Evolutionary conservation across 2,888 invertebrate species (phyloP).

Genomic region (Eledona agricola): DNA sequence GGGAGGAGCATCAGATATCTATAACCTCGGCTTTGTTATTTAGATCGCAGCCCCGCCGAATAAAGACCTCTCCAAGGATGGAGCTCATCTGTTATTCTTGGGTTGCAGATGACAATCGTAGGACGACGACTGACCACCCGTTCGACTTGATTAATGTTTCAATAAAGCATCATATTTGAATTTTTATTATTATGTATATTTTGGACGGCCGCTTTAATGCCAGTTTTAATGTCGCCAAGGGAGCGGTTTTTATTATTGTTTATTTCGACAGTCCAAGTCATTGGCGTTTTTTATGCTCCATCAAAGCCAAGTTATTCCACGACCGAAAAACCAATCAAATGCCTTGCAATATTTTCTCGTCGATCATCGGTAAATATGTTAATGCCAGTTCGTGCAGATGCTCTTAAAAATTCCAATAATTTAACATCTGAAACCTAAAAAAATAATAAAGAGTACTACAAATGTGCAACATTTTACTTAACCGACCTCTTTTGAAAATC

Average conservation of each 20-base stretch:
- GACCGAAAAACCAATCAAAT: conserved; percentile 27
- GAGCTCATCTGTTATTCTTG: conserved; percentile 44
- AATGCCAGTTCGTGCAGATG: too few relatives aligned
- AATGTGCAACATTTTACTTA: too few relatives aligned
- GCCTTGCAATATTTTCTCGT: conserved; percentile 14
- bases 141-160: conserved; percentile 36
- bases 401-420: too few relatives aligned
- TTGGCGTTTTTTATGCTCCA: conserved; percentile 22
- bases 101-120: conserved; percentile 42
- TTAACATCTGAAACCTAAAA: too few relatives aligned
- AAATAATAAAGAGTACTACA: too few relatives aligned
- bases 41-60: conserved; percentile 41
- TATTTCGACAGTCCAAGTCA: conserved; percentile 14
- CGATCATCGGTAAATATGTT: too few relatives aligned
- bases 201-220: conserved; percentile 25
- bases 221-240: conserved; percentile 26
- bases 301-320: conserved; percentile 27
- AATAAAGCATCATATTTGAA: conserved; percentile 36
- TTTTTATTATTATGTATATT: conserved; percentile 37
- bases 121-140: conserved; percentile 29
- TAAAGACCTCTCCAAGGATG: conserved; percentile 41
- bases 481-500: too few relatives aligned
- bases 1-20: conserved; percentile 40
- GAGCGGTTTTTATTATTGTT: conserved; percentile 26
- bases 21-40: conserved; percentile 47